These are phyloP conservation scores for Erpobdella octoculata DNA, from an alignment of 2,888 invertebrate genomes.

Conservation along the genomic window DNA sequence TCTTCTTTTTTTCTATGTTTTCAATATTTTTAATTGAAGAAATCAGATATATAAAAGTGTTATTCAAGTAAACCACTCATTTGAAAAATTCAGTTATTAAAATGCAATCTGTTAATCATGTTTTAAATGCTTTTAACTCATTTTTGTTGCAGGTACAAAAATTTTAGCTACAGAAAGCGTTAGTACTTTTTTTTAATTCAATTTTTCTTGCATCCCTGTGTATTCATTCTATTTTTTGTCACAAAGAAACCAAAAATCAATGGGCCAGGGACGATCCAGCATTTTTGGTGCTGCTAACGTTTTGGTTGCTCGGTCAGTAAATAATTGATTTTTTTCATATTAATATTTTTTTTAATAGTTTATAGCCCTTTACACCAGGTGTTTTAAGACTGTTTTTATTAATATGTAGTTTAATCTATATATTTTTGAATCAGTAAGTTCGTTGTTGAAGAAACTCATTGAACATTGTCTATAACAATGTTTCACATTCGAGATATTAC, in stretches of 20 bases:
- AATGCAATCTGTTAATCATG: no score
- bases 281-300: constrained; percentile 80
- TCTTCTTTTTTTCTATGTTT: neutral
- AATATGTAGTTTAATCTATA: no score
- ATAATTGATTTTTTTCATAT: neutral
- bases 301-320: constrained; percentile 61
- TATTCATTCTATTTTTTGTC: neutral
- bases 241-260: constrained; percentile 88
- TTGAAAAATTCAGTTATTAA: no score
- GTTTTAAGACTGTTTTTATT: no score
- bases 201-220: neutral
- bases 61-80: no score
- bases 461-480: no score
- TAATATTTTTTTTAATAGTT: neutral
- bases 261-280: constrained; percentile 98
- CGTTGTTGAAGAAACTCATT: no score
- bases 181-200: constrained; percentile 52
- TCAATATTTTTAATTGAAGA: no score
- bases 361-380: no score
- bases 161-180: constrained; percentile 96
- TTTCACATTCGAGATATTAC: no score
- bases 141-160: constrained; percentile 62
- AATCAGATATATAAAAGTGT: no score
- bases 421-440: no score
- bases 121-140: neutral